A percentile compares a stretch with the other conserved stretches of the same genome.
These are phyloP conservation scores for Myiothlypis coronata DNA, from an alignment of 2,797 vertebrate species.

Conservation along the genomic window DNA sequence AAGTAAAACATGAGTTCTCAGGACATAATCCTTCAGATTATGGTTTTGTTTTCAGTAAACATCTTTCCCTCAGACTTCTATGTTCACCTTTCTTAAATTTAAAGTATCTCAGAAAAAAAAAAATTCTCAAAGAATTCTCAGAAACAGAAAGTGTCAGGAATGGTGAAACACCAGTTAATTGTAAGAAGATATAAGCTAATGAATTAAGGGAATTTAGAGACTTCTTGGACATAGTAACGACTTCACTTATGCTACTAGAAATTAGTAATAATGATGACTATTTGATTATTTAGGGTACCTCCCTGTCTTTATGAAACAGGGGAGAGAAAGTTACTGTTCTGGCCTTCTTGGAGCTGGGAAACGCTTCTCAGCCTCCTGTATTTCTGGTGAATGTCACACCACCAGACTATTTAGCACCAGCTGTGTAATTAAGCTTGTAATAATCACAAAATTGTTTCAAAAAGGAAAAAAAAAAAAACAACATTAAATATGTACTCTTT, in stretches of 20 bases:
- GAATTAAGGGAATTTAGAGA: not conserved
- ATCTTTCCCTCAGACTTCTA: not conserved
- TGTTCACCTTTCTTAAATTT: not conserved
- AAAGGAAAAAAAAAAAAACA: fast-evolving
- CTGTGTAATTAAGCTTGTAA: not conserved
- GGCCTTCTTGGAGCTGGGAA: not conserved
- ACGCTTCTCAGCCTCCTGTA: not conserved
- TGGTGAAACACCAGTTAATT: not conserved
- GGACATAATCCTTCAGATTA: not conserved
- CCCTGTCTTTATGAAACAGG: not conserved
- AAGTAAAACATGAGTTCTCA: not conserved
- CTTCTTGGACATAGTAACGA: not conserved
- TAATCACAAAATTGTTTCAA: not conserved
- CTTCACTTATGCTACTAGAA: not conserved
- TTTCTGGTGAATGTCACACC: not conserved
- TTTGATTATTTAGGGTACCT: not conserved
- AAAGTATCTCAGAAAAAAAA: not conserved
- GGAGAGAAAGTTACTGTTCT: not conserved
- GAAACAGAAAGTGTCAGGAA: not conserved
- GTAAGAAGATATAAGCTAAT: not conserved
- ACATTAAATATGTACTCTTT: not conserved
- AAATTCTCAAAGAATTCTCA: not conserved
- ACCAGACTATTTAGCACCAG: not conserved
- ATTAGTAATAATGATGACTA: not conserved
- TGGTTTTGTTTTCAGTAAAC: not conserved